Conservation (phyloP, 2,888 invertebrate species). For the Brenthis hecate region DNA sequence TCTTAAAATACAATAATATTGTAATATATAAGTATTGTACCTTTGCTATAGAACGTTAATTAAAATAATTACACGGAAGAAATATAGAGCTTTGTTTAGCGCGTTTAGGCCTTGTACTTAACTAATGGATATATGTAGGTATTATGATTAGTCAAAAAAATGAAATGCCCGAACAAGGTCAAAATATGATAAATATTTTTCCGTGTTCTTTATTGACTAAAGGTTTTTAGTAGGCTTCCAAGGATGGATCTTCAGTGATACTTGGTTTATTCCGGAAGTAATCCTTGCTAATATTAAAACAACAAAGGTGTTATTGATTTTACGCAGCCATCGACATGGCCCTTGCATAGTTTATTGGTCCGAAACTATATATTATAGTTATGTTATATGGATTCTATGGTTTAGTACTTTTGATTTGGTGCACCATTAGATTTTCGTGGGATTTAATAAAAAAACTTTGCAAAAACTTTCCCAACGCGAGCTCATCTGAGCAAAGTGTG, state of each 20-base stretch:
- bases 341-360: too few species aligned
- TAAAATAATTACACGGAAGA: neutral
- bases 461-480: too few species aligned
- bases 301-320: too few species aligned
- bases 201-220: neutral
- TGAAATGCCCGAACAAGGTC: constrained; percentile 7
- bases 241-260: neutral
- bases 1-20: too few species aligned
- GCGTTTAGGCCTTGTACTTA: constrained; percentile 6
- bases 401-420: too few species aligned
- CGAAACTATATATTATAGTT: too few species aligned
- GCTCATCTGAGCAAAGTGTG: too few species aligned
- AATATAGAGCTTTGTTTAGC: neutral
- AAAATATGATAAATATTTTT: constrained; percentile 18
- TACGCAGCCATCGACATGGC: too few species aligned
- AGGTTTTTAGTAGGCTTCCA: neutral
- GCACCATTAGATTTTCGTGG: too few species aligned
- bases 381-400: too few species aligned
- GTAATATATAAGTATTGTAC: neutral
- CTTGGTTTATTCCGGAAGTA: neutral
- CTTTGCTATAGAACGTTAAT: neutral
- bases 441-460: too few species aligned
- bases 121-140: neutral
- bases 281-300: neutral
- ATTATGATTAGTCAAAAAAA: neutral